Evolutionary conservation across 2,888 invertebrate species (phyloP), one percentile per base, ranked within the genome.

Genomic region (Chymomyza caudatula): DNA sequence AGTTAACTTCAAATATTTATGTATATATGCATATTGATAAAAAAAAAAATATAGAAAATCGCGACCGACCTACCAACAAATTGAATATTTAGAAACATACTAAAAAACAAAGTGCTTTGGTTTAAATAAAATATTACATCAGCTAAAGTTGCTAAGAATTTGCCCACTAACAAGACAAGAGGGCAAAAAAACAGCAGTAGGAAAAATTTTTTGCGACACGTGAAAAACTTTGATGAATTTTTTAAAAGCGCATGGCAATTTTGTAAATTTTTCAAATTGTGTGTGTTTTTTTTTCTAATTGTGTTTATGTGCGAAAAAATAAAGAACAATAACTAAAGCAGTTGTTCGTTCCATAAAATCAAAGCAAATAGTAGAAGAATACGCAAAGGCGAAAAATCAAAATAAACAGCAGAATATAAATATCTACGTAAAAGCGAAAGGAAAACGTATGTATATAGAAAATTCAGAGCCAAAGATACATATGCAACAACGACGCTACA

Each of bases 231-330:
- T 37, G n/a, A n/a, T n/a, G n/a, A n/a, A n/a, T n/a, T n/a, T n/a
- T n/a, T n/a, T n/a, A n/a, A n/a, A n/a, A n/a, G n/a, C n/a, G n/a
- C n/a, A n/a, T n/a, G 29, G 73, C 71, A 23, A 44, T 58, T 61
- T 47, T 23, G 25, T 37, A 29, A 2, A 17, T 8, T 65, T 47
- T 13, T 25, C n/a, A n/a, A n/a, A n/a, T 25, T 25, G 4, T 25
- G 1, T 6, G n/a, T 43, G 17, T 19, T 15, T 22, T 15, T 43
- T 43, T 59, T 55, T 55, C 51, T 68, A 68, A 69, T 37, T 4
- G 11, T 37, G 29, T 37, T 25, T 37, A 73, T 61, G 74, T 74
- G 74, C 66, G 60, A 37, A 37, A 37, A 11, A 37, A 37, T 37
- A 13, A 11, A 11, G 11, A 37, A 8, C 29, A 37, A 37, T 1